Conservation (phyloP, 2,113 vertebrate genomes). For the Galbula dea region DNA sequence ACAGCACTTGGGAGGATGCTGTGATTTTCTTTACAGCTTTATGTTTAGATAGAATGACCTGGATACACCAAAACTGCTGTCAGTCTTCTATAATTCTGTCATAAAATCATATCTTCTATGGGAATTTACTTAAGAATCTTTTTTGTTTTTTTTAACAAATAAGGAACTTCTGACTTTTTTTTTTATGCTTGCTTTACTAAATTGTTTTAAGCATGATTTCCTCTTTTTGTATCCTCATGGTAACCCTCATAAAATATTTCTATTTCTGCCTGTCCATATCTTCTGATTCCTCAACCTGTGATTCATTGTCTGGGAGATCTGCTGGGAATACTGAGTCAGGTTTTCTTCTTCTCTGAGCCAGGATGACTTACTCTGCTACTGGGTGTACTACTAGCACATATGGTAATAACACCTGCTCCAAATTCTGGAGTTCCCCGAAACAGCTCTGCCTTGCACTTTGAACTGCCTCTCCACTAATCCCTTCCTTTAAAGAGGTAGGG, state of each 20-base stretch:
- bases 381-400: constrained; percentile 49
- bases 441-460: constrained; percentile 53
- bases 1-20: not conserved
- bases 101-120: not conserved
- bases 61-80: not conserved
- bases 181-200: not conserved
- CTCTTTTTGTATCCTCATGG: not conserved
- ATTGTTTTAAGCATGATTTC: not conserved
- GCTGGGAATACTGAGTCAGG: constrained; percentile 48
- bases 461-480: constrained; percentile 59
- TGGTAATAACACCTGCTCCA: constrained; percentile 59
- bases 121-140: not conserved
- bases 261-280: constrained; percentile 3
- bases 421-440: constrained; percentile 48
- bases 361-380: constrained; percentile 47
- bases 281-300: not conserved
- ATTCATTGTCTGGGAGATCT: constrained; percentile 39
- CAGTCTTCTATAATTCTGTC: not conserved
- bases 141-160: not conserved
- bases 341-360: constrained; percentile 54
- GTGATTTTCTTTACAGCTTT: not conserved
- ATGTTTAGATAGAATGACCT: not conserved
- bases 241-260: constrained; percentile 13
- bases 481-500: constrained; percentile 41
- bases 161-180: not conserved